Evolutionary conservation across 2,797 vertebrate species (phyloP).

Genomic region (Tarsius wallacei): DNA sequence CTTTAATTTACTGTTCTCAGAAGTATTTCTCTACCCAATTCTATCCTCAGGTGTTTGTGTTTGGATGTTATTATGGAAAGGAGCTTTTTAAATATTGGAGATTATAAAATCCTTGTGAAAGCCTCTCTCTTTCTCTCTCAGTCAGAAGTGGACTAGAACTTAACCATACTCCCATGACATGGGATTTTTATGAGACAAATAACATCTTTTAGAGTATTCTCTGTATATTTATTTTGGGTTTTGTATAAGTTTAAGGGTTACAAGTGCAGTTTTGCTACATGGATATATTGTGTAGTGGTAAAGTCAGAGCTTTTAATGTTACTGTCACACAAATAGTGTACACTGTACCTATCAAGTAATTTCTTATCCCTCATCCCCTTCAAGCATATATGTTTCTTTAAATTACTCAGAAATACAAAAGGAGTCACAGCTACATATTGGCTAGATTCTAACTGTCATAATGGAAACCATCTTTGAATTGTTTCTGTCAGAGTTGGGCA

Average conservation of each 20-base stretch:
- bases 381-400: background rate
- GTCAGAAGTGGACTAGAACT: background rate
- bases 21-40: background rate
- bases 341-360: no score
- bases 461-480: background rate
- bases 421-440: background rate
- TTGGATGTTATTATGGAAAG: background rate
- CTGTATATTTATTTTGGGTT: no score
- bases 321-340: no score
- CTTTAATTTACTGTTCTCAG: background rate
- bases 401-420: background rate
- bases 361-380: no score
- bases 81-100: background rate
- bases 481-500: background rate
- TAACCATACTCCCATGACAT: background rate
- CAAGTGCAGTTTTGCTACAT: no score
- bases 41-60: background rate
- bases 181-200: background rate
- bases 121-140: background rate
- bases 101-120: conserved; percentile 24
- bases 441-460: background rate
- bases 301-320: no score
- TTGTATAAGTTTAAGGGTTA: no score
- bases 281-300: no score
- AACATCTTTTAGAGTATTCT: background rate